Conservation (phyloP, 2,797 vertebrate genomes). For the Lycodopsis pacificus region DNA sequence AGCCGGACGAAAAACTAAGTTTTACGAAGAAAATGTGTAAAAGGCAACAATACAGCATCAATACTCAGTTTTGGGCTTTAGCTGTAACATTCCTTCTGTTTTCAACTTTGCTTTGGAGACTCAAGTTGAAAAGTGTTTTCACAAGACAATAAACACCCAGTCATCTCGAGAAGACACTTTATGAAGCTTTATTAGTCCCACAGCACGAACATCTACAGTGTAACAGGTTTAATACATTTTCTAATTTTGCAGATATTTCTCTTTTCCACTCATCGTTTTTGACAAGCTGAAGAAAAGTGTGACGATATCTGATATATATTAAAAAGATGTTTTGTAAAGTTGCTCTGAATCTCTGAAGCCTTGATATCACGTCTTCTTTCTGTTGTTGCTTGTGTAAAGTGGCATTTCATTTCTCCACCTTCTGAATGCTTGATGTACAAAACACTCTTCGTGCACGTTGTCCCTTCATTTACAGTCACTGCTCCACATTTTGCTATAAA, state of each 20-base stretch:
- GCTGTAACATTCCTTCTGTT: too few species aligned
- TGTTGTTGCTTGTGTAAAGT: neutral
- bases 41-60: too few species aligned
- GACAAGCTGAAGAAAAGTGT: too few species aligned
- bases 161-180: neutral
- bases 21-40: neutral
- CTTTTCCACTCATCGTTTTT: too few species aligned
- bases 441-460: neutral
- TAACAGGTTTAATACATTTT: too few species aligned
- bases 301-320: neutral
- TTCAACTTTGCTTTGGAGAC: constrained; percentile 15
- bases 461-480: too few species aligned
- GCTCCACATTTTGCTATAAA: too few species aligned
- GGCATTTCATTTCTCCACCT: neutral
- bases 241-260: too few species aligned
- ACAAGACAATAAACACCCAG: neutral
- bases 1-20: too few species aligned
- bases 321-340: neutral
- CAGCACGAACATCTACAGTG: too few species aligned
- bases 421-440: neutral
- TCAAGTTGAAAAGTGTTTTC: neutral
- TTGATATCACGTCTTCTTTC: neutral
- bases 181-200: too few species aligned
- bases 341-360: neutral
- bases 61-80: too few species aligned